Evolutionary conservation across 2,113 vertebrate genomes (phyloP), one percentile per base, ranked within the genome.

Genomic region (Alaudala cheleensis): DNA sequence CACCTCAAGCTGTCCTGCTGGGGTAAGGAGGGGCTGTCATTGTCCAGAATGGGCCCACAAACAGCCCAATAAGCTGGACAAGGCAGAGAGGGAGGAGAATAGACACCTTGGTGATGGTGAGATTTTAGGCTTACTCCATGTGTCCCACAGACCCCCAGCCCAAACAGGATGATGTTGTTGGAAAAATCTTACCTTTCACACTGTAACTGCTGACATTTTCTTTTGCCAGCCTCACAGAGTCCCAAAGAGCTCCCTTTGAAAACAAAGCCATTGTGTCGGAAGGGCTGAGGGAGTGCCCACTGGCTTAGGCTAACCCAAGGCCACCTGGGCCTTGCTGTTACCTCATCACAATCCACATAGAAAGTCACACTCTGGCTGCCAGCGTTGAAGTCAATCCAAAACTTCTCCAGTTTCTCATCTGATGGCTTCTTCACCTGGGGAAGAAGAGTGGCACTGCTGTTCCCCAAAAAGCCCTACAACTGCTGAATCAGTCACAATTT

Each of bases 331-430:
- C 69, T 58, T 50, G 11, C 14, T 57, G 61, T 95, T 97, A 99
- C 99, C 98, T 99, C 97, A 3, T 84, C 92, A 34, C 97, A 98
- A 29, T 99, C 95, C 45, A 98, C 97, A 31, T 99, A 99, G 97
- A 99, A 99, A 83, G 98, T 98, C 74, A 99, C 95, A n/a, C 98
- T 98, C 71, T 96, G 97, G 65, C 98, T 99, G 45, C 98, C 98
- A 1, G 95, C 9, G 8, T 99, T 99, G 84, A 99, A 99, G 82
- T 99, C 99, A 4, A 99, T 98, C 99, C 99, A 99, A 93, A 99
- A 99, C 56, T 98, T 76, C 21, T 99, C 98, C 81, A 99, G 94
- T 44, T 98, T 98, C 34, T 99, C 98, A 29, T 99, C 99, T 0
- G 97, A 92, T 8, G 99, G 99, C 76, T 98, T 98, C 88, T 97